These are phyloP conservation scores for Girardia tigrina DNA, from an alignment of 2,888 invertebrate species.

Conservation along the genomic window DNA sequence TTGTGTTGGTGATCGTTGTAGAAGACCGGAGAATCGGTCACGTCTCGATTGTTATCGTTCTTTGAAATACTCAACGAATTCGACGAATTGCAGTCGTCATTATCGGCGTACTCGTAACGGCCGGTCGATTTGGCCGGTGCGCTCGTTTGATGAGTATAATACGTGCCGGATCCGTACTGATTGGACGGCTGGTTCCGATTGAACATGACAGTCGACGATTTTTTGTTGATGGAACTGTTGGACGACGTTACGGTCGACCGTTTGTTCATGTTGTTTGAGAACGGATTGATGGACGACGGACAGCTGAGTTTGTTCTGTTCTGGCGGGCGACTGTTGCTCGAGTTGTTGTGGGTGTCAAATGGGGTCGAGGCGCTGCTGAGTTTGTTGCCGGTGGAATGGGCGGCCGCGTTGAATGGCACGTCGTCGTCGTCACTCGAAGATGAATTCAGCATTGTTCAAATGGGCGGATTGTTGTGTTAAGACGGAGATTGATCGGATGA, in stretches of 20 bases:
- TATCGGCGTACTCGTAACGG: background rate
- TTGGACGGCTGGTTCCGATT: background rate
- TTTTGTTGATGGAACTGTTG: constrained; percentile 4
- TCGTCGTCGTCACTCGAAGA: constrained; percentile 31
- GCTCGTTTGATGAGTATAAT: constrained; percentile 7
- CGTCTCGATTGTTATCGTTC: background rate
- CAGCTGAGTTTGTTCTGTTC: constrained; percentile 5
- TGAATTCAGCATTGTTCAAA: constrained; percentile 27
- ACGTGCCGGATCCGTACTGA: constrained; percentile 3
- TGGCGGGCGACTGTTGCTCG: background rate
- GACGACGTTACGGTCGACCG: background rate
- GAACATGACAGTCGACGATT: background rate
- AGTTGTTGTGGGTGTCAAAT: constrained; percentile 9
- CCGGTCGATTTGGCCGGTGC: background rate
- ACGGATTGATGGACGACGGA: constrained; percentile 6
- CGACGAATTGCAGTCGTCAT: background rate
- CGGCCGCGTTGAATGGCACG: background rate
- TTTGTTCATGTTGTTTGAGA: background rate
- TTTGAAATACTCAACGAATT: background rate
- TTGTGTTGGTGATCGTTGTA: background rate
- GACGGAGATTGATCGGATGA: no score
- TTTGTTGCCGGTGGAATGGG: background rate
- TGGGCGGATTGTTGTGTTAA: no score
- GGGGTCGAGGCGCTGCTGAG: background rate
- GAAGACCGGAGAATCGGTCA: background rate